Base-by-base conservation (phyloP, 2,888 invertebrate genomes). In the Drosophila recens region DNA sequence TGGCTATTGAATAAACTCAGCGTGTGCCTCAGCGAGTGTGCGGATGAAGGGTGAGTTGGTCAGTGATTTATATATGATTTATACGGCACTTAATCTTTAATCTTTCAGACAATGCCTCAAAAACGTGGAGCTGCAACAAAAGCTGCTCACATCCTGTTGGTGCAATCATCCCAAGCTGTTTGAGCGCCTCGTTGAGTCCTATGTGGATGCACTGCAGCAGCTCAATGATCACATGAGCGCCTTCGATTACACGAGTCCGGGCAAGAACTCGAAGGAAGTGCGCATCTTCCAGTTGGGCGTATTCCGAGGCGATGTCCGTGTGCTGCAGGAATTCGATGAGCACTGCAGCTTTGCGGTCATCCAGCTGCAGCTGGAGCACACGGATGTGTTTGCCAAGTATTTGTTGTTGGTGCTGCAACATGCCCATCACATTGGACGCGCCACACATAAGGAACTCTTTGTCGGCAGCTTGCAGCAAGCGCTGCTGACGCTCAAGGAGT, bases 1-100 rank as follows among this genome's bases (percentile, higher is more conserved):
- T 91, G 91, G 91, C 73, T 91, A 4, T 67, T 91, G 0, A 91
- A 91, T 33, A 91, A 89, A 46, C 76, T 91, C 3, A 54, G 87
- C 0, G 85, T 79, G 15, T 85, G 77, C 9, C 63, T 91, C 0
- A 80, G 71, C 13, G 67, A 72, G 33, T 36, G 76, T 45, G 23
- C 57, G 17, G 79, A 85, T 57, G 80, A 85, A 68, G 72, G 70
- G 72, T 87, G 42, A 38, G 75, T 61, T 5, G 1, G 33, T 11
- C 34, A 10, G 10, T 23, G 3, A 8, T 3, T 34, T 17, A n/a
- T 23, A 20, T 23, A 33, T 27, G 20, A 6, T 8, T 27, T 27
- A 10, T 10, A 20, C 11, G 2, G 13, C 15, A 20, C 11, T 56
- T 56, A 33, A 63, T 40, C 10, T 10, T 13, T 43, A 0, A n/a